phyloP scores from a whole-genome alignment of 2,797 vertebrate species.

The Ceyx erithaca region DNA sequence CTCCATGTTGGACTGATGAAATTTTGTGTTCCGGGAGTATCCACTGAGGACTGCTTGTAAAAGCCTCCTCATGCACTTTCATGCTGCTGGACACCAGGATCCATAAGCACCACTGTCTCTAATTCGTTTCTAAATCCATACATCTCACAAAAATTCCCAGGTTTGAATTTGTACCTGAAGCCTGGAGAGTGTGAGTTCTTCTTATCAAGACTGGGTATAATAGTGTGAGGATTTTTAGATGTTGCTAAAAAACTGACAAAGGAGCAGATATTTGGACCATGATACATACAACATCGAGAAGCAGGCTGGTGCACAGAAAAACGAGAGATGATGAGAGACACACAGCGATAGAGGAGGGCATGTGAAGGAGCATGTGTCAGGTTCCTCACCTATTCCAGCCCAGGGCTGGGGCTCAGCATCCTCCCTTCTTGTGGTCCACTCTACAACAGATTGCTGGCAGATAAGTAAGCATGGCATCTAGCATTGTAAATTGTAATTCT shows the following conservation, averaged over 20 bases:
- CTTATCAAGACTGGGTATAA: background rate
- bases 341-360: background rate
- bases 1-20: background rate
- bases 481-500: background rate
- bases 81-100: background rate
- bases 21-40: rapidly evolving
- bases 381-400: background rate
- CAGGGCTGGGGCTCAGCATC: background rate
- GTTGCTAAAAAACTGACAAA: background rate
- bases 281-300: background rate
- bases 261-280: background rate
- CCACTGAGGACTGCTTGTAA: background rate
- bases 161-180: background rate
- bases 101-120: rapidly evolving
- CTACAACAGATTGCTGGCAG: background rate
- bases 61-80: background rate
- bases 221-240: background rate
- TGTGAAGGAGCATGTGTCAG: background rate
- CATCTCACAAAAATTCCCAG: background rate
- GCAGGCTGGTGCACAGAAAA: background rate
- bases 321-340: background rate
- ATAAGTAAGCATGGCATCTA: background rate
- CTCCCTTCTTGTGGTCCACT: background rate
- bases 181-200: background rate
- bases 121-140: background rate